A percentile compares a stretch with the other conserved stretches of the same genome.
Evolutionary conservation across 2,113 vertebrate genomes (phyloP).

Genomic region (Herpailurus yagouaroundi): DNA sequence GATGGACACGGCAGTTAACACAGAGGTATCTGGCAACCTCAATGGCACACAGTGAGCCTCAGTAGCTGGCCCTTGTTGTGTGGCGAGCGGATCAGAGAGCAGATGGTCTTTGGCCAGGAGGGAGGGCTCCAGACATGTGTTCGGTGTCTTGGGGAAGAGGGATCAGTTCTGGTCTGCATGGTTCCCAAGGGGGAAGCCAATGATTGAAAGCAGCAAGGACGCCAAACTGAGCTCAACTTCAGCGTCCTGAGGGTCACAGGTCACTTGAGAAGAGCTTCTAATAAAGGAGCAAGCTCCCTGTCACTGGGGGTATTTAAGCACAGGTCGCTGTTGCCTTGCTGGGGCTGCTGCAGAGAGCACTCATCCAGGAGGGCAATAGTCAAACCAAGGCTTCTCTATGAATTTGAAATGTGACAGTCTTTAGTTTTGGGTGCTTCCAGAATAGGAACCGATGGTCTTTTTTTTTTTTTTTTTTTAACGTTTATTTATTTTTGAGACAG

Average conservation of each 20-base stretch:
- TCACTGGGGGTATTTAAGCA: background rate
- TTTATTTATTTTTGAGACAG: too few relatives aligned
- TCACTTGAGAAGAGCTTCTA: background rate
- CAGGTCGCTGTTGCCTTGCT: background rate
- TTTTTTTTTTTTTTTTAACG: too few relatives aligned
- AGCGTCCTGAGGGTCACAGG: background rate
- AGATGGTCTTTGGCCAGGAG: background rate
- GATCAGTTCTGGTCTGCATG: background rate
- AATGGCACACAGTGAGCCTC: background rate
- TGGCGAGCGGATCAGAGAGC: background rate
- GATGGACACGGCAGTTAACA: background rate
- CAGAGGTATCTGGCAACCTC: background rate
- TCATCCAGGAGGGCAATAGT: background rate
- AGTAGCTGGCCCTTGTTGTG: background rate
- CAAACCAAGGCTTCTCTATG: background rate
- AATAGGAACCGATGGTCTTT: background rate
- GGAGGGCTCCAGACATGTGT: background rate
- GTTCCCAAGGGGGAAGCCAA: background rate
- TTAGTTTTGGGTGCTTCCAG: background rate
- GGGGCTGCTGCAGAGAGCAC: background rate
- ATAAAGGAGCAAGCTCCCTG: background rate
- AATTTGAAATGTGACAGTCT: background rate
- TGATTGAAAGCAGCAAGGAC: background rate
- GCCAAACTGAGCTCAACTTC: background rate
- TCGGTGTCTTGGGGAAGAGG: background rate